Evolutionary conservation across 2,113 vertebrate genomes (phyloP), one percentile per base, ranked within the genome.

Genomic region (Psittacula cyanocephala): DNA sequence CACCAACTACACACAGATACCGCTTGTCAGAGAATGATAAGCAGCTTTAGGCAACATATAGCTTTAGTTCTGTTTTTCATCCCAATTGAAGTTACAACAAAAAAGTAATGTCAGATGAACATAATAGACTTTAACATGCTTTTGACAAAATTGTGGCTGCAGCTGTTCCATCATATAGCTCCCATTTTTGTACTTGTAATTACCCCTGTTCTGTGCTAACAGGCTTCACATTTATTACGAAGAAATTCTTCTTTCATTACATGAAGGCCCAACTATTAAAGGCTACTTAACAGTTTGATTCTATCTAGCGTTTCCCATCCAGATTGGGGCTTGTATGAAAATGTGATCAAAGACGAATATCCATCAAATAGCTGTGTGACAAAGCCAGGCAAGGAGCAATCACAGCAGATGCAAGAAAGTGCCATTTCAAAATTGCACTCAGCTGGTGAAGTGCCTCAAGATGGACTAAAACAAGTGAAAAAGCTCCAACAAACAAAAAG

Each of bases 81-180:
- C 90, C 84, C 69, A 55, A 70, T 53, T 81, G 49, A 95, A 78
- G 65, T 75, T 68, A n/a, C 22, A 79, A 86, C 47, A 74, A 71
- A 86, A 95, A 92, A 92, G 41, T 84, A 75, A 86, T 0, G 4
- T 86, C 74, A 77, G 35, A 93, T 91, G 76, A 95, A 88, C 78
- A 87, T 81, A 91, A 96, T 67, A 72, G 76, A 92, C n/a, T 89
- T 89, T 18, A 87, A 78, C 59, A 39, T 29, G 90, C 77, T 78
- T 88, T 86, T 88, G 44, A 95, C 52, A 39, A 52, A 92, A 88
- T 24, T 60, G 72, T 76, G 88, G 77, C 74, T 96, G 95, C 95
- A 97, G 93, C 95, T 97, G 95, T 83, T 97, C 63, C 72, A 78
- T 81, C 86, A 27, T 69, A 81, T 28, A 92, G 92, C 83, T 94